A percentile compares a stretch with the other conserved stretches of the same genome.
These are phyloP conservation scores for Porites rus DNA, from an alignment of 92 coral and sea anemone species.

Conservation along the genomic window DNA sequence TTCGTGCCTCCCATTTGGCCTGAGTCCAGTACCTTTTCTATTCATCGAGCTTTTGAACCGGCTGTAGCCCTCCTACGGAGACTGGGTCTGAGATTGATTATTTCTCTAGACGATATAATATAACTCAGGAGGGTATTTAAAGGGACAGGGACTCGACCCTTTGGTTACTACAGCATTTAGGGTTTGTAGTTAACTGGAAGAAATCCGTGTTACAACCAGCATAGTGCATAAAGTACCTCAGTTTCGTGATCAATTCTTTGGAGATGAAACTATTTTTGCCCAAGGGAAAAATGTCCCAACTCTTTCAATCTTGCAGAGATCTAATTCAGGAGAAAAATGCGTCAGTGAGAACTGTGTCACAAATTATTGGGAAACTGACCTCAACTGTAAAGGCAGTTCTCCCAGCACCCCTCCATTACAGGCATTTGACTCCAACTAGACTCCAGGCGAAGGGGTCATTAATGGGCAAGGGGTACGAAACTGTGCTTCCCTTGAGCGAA, in stretches of 20 bases:
- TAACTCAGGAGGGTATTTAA: constrained; percentile 18
- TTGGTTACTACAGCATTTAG: constrained; percentile 53
- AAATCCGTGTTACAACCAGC: constrained; percentile 54
- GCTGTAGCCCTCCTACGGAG: constrained; percentile 51
- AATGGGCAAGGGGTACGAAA: constrained; percentile 39
- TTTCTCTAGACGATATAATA: constrained; percentile 64
- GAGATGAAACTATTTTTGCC: constrained; percentile 40
- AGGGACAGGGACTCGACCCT: constrained; percentile 53
- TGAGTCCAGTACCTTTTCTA: constrained; percentile 47
- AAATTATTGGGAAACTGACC: constrained; percentile 48
- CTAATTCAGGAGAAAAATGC: constrained; percentile 9
- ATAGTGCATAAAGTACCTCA: constrained; percentile 50
- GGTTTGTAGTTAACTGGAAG: constrained; percentile 62
- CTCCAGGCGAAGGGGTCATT: constrained; percentile 39
- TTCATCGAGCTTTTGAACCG: constrained; percentile 67
- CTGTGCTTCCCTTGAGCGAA: constrained; percentile 21
- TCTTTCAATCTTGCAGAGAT: constrained; percentile 29
- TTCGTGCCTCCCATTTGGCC: constrained; percentile 65
- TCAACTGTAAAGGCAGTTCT: constrained; percentile 50
- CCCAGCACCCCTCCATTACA: constrained; percentile 66
- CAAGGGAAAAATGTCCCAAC: constrained; percentile 39
- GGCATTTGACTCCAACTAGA: constrained; percentile 37
- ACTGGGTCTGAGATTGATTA: constrained; percentile 45
- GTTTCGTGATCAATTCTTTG: constrained; percentile 40
- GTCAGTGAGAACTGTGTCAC: constrained; percentile 50